phyloP scores from a whole-genome alignment of 2,797 vertebrate species.

The Microhierax caerulescens region DNA sequence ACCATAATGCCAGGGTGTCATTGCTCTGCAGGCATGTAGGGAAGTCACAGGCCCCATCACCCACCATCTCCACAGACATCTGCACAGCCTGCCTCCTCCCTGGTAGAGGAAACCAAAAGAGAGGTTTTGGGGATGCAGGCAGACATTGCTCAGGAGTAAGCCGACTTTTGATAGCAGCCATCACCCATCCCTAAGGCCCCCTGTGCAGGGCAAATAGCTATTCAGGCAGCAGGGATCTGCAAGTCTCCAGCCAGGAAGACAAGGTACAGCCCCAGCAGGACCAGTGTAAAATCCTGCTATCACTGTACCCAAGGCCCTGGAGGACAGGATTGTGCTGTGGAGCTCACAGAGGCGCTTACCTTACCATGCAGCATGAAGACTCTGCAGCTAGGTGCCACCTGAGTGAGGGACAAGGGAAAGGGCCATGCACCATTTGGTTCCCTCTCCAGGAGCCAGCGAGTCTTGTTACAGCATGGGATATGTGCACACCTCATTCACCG shows the following conservation, averaged over 20 bases:
- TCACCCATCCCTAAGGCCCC: accelerated
- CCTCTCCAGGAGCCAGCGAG: background rate
- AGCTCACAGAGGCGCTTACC: background rate
- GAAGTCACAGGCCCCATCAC: background rate
- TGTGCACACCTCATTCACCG: accelerated
- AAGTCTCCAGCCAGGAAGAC: background rate
- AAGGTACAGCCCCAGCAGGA: background rate
- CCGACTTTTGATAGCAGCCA: background rate
- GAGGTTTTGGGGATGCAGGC: background rate
- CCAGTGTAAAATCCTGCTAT: background rate
- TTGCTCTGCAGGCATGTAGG: background rate
- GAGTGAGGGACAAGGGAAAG: background rate
- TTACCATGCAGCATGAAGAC: background rate
- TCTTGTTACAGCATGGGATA: background rate
- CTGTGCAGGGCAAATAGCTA: accelerated
- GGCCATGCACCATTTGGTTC: background rate
- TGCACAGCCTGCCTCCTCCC: background rate
- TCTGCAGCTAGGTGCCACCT: background rate
- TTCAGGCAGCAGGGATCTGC: background rate
- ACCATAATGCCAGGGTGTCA: background rate
- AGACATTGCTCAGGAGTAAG: background rate
- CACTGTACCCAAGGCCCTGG: background rate
- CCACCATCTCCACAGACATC: background rate
- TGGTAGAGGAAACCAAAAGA: background rate
- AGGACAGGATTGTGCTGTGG: background rate